These are phyloP conservation scores for Entomobrya proxima DNA, from an alignment of 2,888 invertebrate species.

Conservation along the genomic window DNA sequence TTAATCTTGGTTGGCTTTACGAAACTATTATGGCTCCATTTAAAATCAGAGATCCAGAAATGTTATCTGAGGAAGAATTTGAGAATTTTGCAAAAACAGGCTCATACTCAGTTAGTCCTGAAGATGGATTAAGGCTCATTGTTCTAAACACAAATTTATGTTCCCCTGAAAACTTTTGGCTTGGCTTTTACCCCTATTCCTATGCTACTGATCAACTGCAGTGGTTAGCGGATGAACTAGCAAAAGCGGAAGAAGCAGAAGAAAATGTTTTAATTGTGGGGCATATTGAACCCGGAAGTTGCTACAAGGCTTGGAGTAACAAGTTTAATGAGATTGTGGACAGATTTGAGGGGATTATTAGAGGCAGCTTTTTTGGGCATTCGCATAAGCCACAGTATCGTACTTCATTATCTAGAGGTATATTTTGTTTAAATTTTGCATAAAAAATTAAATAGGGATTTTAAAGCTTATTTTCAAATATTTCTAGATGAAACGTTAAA, in stretches of 20 bases:
- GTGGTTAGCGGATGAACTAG: slow-evolving; percentile 87
- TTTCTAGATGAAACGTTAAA: too few species aligned
- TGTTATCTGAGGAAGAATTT: slow-evolving; percentile 82
- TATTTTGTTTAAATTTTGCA: too few species aligned
- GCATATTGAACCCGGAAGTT: slow-evolving; percentile 83
- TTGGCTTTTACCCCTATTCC: slow-evolving; percentile 79
- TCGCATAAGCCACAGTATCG: slow-evolving; percentile 86
- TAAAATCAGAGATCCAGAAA: not conserved
- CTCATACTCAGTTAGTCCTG: slow-evolving; percentile 85
- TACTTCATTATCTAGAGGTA: too few species aligned
- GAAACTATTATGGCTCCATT: slow-evolving; percentile 81
- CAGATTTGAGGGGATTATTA: slow-evolving; percentile 71
- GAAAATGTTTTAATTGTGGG: slow-evolving; percentile 90
- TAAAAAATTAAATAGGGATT: too few species aligned
- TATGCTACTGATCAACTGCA: slow-evolving; percentile 81
- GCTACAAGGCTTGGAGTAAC: slow-evolving; percentile 69
- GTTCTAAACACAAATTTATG: slow-evolving; percentile 89
- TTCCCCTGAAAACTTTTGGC: slow-evolving; percentile 85
- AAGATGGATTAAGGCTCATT: slow-evolving; percentile 83
- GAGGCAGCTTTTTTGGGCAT: slow-evolving; percentile 87
- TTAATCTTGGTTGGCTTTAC: slow-evolving; percentile 84
- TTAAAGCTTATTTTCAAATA: too few species aligned
- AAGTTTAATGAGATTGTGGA: slow-evolving; percentile 69
- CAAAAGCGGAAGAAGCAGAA: slow-evolving; percentile 84
- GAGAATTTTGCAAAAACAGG: slow-evolving; percentile 83